Percentiles rank a stretch among this genome's conserved stretches.
Conservation (phyloP, 2,888 invertebrate species). For the Diarsia dahlii region DNA sequence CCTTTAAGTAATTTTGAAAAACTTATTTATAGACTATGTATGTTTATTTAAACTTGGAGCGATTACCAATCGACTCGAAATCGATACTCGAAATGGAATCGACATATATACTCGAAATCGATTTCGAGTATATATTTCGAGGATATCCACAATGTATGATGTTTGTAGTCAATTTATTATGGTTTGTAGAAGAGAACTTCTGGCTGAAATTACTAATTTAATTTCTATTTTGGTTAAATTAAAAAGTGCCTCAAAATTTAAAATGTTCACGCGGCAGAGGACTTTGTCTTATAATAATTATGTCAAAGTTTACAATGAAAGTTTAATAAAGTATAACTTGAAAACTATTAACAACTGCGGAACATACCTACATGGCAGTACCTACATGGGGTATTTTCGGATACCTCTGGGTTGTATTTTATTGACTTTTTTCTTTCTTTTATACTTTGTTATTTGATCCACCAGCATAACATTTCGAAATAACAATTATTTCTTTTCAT, state of each 20-base stretch:
- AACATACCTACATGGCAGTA: not conserved
- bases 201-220: not conserved
- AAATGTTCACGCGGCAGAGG: not conserved
- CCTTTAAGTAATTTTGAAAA: conserved; percentile 36
- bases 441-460: not conserved
- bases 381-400: not conserved
- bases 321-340: not conserved
- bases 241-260: not conserved
- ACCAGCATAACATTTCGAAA: not conserved
- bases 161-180: not conserved
- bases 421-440: not conserved
- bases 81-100: no score
- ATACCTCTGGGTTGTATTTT: not conserved
- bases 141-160: no score
- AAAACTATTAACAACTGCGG: not conserved
- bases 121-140: no score
- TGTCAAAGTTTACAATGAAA: no score
- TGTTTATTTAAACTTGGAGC: not conserved
- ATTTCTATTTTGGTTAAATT: not conserved
- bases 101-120: no score
- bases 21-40: conserved; percentile 35
- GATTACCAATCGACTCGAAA: conserved; percentile 21
- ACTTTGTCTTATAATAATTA: no score
- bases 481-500: not conserved
- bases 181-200: not conserved